These are phyloP conservation scores for Bos indicus DNA, from an alignment of 2,113 vertebrate genomes.

Conservation along the genomic window DNA sequence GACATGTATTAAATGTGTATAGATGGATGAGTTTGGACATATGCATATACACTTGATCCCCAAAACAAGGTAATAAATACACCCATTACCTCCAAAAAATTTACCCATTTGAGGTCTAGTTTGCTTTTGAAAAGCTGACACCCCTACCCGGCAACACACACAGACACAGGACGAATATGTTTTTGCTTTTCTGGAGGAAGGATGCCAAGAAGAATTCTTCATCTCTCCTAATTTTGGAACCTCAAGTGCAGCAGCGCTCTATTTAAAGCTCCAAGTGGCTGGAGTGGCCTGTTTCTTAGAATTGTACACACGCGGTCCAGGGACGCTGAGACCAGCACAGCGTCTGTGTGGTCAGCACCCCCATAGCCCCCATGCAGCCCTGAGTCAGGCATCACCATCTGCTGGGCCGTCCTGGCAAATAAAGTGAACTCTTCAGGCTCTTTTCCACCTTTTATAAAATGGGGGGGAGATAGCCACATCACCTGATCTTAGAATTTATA, in stretches of 20 bases:
- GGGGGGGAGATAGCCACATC: neutral
- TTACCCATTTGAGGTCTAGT: neutral
- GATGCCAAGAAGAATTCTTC: neutral
- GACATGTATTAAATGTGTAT: neutral
- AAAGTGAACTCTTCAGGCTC: neutral
- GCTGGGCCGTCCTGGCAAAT: neutral
- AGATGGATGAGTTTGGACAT: neutral
- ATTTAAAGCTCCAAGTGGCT: neutral
- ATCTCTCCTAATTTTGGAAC: neutral
- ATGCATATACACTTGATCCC: neutral
- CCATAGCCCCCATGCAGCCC: neutral
- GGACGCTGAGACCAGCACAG: neutral
- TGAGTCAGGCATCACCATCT: too few relatives aligned
- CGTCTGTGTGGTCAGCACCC: neutral
- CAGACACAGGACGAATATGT: neutral
- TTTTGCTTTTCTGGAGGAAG: neutral
- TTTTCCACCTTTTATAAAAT: neutral
- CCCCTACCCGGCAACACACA: neutral
- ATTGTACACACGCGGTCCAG: rapidly evolving
- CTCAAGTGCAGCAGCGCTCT: neutral
- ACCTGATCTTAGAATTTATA: neutral
- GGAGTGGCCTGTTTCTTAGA: neutral
- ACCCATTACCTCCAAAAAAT: neutral
- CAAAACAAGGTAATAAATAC: neutral
- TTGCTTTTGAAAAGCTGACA: neutral